Evolutionary conservation across 1,140 invertebrate species (phyloP), one percentile per base, ranked within the genome.

Genomic region (Pseudomyrmex concolor): DNA sequence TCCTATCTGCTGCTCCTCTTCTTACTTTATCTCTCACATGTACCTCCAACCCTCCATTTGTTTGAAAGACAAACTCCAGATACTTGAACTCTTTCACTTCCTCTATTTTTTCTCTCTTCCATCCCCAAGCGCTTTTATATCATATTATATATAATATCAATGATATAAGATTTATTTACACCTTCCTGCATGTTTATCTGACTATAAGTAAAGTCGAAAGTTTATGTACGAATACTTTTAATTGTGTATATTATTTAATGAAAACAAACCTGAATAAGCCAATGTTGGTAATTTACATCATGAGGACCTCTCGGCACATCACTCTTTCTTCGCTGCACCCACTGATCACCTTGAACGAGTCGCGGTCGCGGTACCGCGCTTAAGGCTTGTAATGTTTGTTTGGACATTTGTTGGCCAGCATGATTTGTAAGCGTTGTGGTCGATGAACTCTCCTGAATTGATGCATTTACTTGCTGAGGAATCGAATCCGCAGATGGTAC

Each of bases 221-320:
- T 7, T 5, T 34, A 0, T 7, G 4, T 51, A 10, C 10, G 1
- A 51, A 51, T 51, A 51, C 50, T 51, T 51, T 60, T 45, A 73
- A 71, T 34, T 48, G 25, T 72, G 34, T 34, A 34, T 7, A 7
- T 34, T 34, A 34, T 25, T 3, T 73, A 8, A 67, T 45, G 59
- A 34, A 34, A 34, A 34, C 85, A 84, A 88, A 97, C 97, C 94
- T 97, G 97, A 91, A 98, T 96, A 7, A 98, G 95, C 97, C 97
- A 98, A 91, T 98, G 97, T 89, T 98, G 97, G 88, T 97, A 97
- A 91, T 96, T 97, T 88, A 96, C 96, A 88, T 95, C 96, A 71
- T 96, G 95, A 45, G 92, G 90, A 3, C 89, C 91, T 45, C 94
- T 89, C 5, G 93, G 94, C 7, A 95, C 95, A 85, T 96, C 96